Evolutionary conservation across 2,888 invertebrate species (phyloP).

Genomic region (Chromoteleia sp.): DNA sequence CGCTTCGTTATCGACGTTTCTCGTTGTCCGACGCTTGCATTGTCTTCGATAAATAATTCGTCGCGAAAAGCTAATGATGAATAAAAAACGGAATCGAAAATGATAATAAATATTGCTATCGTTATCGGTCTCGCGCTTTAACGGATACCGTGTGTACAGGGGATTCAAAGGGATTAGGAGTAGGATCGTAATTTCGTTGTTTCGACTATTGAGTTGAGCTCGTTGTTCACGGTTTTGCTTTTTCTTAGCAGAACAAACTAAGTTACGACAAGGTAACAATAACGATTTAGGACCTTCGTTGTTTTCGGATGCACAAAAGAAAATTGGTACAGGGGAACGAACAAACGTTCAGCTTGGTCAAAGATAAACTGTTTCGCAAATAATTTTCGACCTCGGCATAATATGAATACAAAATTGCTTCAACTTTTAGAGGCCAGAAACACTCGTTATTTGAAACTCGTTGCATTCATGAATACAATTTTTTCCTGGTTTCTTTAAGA

Average conservation of each 20-base stretch:
- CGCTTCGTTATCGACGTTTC: slow-evolving; percentile 67
- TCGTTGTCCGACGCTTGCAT: slow-evolving; percentile 55
- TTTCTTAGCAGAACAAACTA: slow-evolving; percentile 25
- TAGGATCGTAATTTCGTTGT: slow-evolving; percentile 55
- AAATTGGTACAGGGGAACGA: slow-evolving; percentile 1
- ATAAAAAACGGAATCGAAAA: slow-evolving; percentile 34
- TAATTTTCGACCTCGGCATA: slow-evolving; percentile 9
- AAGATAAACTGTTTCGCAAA: slow-evolving; percentile 21
- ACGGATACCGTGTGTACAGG: neutral
- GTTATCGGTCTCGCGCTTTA: slow-evolving; percentile 3
- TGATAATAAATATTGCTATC: slow-evolving; percentile 39
- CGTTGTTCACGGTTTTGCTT: slow-evolving; percentile 38
- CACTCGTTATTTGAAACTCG: slow-evolving; percentile 40
- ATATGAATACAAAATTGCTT: slow-evolving; percentile 22
- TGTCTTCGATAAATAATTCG: slow-evolving; percentile 49
- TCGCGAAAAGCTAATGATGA: slow-evolving; percentile 53
- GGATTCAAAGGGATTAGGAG: neutral
- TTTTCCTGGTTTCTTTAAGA: neutral
- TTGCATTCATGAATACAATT: slow-evolving; percentile 54
- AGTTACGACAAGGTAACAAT: slow-evolving; percentile 28
- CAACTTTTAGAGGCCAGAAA: slow-evolving; percentile 57
- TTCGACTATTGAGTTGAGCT: slow-evolving; percentile 56
- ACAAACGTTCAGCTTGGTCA: slow-evolving; percentile 15
- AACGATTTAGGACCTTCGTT: slow-evolving; percentile 45
- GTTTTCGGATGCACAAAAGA: slow-evolving; percentile 33